Percentiles rank a stretch among this genome's conserved stretches.
Evolutionary conservation across 2,888 invertebrate genomes (phyloP).

Genomic region (Caenorhabditis becei): DNA sequence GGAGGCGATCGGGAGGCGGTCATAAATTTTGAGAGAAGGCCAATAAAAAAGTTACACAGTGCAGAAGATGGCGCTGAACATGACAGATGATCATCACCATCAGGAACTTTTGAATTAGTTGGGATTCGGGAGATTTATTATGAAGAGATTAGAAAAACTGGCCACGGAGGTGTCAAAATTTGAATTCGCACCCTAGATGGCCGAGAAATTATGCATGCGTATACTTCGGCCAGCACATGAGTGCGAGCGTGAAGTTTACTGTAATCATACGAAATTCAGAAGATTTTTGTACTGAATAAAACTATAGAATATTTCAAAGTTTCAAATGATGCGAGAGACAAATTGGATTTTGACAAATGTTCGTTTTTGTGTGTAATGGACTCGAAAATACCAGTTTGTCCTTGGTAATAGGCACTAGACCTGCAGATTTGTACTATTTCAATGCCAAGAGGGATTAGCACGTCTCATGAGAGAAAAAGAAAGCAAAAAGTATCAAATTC

Average conservation of each 20-base stretch:
- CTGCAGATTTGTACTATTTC: neutral
- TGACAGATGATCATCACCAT: conserved; percentile 3
- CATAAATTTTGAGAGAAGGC: conserved; percentile 31
- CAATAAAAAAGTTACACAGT: conserved; percentile 46
- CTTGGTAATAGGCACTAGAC: neutral
- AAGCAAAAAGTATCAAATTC: conserved; percentile 3
- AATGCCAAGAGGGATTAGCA: neutral
- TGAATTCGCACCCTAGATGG: neutral
- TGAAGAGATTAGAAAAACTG: no score
- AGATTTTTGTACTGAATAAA: no score
- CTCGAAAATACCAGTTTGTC: no score
- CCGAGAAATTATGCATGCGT: neutral
- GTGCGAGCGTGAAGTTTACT: no score
- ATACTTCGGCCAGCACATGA: no score
- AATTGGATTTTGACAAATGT: no score
- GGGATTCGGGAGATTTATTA: neutral
- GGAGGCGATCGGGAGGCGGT: conserved; percentile 1
- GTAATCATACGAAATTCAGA: no score
- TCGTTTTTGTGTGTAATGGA: no score
- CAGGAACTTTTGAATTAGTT: neutral
- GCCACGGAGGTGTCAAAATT: neutral
- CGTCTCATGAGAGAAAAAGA: neutral
- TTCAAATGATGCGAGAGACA: no score
- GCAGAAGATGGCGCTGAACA: neutral
- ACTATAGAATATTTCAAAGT: no score